Evolutionary conservation across 2,888 invertebrate species (phyloP).

Genomic region (Agapetus fuscipes): DNA sequence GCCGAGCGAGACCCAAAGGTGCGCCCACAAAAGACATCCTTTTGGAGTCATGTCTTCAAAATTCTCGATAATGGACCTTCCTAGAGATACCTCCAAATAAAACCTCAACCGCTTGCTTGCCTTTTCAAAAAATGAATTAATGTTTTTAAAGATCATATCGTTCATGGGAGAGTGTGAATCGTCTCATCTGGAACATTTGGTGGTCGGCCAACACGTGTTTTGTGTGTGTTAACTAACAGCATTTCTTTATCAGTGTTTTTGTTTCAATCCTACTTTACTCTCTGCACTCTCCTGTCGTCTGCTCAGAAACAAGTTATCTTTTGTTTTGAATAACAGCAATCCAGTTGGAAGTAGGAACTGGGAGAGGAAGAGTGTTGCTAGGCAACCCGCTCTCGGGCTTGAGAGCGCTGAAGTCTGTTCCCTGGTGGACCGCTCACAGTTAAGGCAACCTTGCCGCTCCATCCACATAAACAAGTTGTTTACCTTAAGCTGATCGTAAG

Average conservation of each 20-base stretch:
- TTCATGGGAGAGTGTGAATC: background rate
- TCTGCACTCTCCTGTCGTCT: conserved; percentile 13
- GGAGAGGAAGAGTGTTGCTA: background rate
- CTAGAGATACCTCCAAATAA: too few species aligned
- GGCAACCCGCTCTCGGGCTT: background rate
- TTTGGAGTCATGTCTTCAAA: conserved; percentile 55
- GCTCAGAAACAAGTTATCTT: conserved; percentile 4
- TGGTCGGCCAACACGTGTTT: conserved; percentile 17
- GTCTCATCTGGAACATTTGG: conserved; percentile 9
- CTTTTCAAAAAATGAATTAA: too few species aligned
- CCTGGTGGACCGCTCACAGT: conserved; percentile 24
- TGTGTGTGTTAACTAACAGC: conserved; percentile 21
- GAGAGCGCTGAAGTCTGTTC: conserved; percentile 23
- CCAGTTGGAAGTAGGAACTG: background rate
- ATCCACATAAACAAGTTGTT: conserved; percentile 28
- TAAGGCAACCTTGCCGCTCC: conserved; percentile 23
- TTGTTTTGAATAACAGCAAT: conserved; percentile 16
- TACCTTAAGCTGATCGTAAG: conserved; percentile 45
- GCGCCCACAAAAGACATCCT: conserved; percentile 57
- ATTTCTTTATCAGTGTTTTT: conserved; percentile 20
- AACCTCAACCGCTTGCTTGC: background rate
- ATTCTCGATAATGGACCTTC: conserved; percentile 45
- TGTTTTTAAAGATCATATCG: too few species aligned
- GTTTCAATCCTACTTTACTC: conserved; percentile 15
- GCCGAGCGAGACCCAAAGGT: conserved; percentile 54